Evolutionary conservation across 2,797 vertebrate species (phyloP), one percentile per base, ranked within the genome.

Genomic region (Pseudomugil gertrudae): DNA sequence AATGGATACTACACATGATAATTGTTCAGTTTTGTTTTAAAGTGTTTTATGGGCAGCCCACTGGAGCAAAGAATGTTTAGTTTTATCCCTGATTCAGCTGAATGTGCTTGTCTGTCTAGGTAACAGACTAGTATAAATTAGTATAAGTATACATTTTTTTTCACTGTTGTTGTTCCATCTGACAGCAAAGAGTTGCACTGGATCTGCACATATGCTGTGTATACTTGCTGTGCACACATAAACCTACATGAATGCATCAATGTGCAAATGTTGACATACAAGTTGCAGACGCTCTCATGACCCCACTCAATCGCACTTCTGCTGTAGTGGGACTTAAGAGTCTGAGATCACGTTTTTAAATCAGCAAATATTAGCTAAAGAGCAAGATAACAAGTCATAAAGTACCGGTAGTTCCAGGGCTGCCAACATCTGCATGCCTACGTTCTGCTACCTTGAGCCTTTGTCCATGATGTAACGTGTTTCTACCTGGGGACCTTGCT

Each of bases 331-430:
- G 65, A 60, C 59, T 66, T 29, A 14, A 43, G 69, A 86, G 63
- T 45, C 72, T 35, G 65, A 50, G 68, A 81, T 89, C 79, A 76
- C 65, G 59, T 69, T 84, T 89, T 76, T 80, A 85, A 79, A 79
- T 84, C 62, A 69, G 67, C 73, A 84, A 85, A 88, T 87, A 88
- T 89, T 88, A 78, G 72, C 35, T 29, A 54, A 32, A 63, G 66
- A 50, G 52, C 6, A 52, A 70, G 68, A 78, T 76, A 78, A 66
- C 51, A 7, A 66, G 73, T 63, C 57, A 66, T 57, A 63, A 56
- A 67, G 65, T n/a, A n/a, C n/a, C n/a, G n/a, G n/a, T 38, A 62
- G 17, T 72, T 43, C 43, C 53, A 24, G 52, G 47, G 32, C 45
- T 27, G 74, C 61, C 13, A 45, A 32, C 47, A 13, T 68, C 80